Conservation (phyloP, 2,113 vertebrate genomes). For the Hypanus sabinus region DNA sequence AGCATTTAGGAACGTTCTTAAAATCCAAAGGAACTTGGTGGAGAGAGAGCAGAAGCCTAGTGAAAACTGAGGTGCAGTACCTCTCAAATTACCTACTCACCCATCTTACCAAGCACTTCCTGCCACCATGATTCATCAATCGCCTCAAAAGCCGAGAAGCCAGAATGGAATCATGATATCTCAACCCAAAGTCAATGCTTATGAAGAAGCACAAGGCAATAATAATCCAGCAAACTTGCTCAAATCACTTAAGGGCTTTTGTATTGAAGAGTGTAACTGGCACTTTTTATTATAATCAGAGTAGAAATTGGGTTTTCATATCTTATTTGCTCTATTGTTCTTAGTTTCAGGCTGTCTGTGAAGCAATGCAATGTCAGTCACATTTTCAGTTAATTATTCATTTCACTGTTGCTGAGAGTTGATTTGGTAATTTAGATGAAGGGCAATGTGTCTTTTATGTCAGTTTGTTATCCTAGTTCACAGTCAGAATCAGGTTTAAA, state of each 20-base stretch:
- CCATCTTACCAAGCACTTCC: too few species aligned
- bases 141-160: neutral
- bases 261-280: neutral
- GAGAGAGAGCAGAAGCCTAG: too few species aligned
- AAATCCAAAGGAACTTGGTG: too few species aligned
- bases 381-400: constrained; percentile 33
- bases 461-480: constrained; percentile 11
- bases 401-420: neutral
- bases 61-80: too few species aligned
- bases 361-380: neutral
- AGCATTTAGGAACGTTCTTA: too few species aligned
- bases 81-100: too few species aligned
- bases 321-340: neutral
- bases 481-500: constrained; percentile 4
- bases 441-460: neutral
- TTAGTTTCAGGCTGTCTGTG: neutral
- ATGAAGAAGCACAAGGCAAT: neutral
- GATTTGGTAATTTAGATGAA: constrained; percentile 16
- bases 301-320: too few species aligned
- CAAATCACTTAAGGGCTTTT: neutral
- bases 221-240: neutral
- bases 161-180: too few species aligned
- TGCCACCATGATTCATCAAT: neutral
- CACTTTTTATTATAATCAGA: neutral
- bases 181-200: too few species aligned